Base-by-base conservation (phyloP, 2,888 invertebrate species). In the Cenopis cana region DNA sequence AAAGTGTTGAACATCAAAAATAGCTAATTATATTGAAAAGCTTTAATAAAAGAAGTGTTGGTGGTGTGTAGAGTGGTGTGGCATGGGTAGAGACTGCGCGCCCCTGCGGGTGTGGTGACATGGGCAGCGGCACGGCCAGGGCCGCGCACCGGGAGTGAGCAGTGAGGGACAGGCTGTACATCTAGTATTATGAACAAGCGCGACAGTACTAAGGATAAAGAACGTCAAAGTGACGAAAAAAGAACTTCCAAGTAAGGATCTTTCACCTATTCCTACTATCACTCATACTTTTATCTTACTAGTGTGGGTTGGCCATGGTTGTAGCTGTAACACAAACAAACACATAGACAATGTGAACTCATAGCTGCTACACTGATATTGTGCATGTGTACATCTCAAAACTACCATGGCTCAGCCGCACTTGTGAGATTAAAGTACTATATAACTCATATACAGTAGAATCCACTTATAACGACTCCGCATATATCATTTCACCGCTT, bases 171-270 rank as follows among this genome's bases (percentile, higher is more conserved):
- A 82, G 81, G 91, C 93, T 92, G 89, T 91, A 83, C 83, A 85
- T 82, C 85, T 87, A 86, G 84, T 89, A 93, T 89, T 89, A 93
- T 94, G 94, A 93, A 93, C 88, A 93, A 93, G 85, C 90, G 93
- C 79, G 93, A 93, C 77, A 88, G 88, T 85, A 93, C 84, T 86
- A 91, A 93, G 85, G 93, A 93, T 74, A 93, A 94, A 84, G 94
- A 94, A 88, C 93, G 93, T 85, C 93, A 93, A 83, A 93, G 90
- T 81, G 93, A 94, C 82, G 93, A 93, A 74, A 94, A 94, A 86
- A 88, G 93, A 86, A 89, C 90, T 82, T 93, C 93, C 79, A 90
- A 88, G 93, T 94, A 89, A 93, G 93, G 76, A 70, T 29, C 11
- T 24, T 64, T 18, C 1, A 24, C 18, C 38, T 17, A 14, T 38